These are phyloP conservation scores for Vanessa cardui DNA, from an alignment of 2,888 invertebrate species.

Conservation along the genomic window DNA sequence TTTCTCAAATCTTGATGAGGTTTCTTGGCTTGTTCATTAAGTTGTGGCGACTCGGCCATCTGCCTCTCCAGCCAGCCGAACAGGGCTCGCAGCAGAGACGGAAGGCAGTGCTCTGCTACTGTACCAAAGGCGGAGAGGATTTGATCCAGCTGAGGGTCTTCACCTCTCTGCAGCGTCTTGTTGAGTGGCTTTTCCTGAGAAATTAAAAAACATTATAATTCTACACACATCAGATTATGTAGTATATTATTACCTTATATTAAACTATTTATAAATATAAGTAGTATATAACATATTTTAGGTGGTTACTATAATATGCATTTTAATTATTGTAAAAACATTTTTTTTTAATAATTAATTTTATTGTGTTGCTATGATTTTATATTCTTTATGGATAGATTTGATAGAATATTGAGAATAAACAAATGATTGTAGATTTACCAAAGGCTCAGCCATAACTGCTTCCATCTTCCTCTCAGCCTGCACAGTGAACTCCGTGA, in stretches of 20 bases:
- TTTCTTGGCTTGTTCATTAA: constrained; percentile 78
- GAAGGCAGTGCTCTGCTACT: constrained; percentile 98
- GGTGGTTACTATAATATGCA: too few relatives aligned
- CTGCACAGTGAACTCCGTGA: constrained; percentile 96
- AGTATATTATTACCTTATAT: too few relatives aligned
- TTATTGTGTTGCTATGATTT: too few relatives aligned
- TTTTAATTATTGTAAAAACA: too few relatives aligned
- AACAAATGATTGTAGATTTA: constrained; percentile 55
- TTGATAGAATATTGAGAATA: background rate
- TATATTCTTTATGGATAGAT: too few relatives aligned
- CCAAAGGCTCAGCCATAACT: constrained; percentile 95
- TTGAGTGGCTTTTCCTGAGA: constrained; percentile 94
- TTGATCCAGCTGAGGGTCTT: constrained; percentile 97
- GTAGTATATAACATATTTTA: too few relatives aligned
- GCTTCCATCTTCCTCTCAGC: constrained; percentile 98
- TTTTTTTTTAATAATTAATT: too few relatives aligned
- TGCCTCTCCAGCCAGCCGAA: constrained; percentile 97
- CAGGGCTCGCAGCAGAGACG: constrained; percentile 94
- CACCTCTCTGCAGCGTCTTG: constrained; percentile 97
- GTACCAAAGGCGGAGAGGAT: constrained; percentile 95
- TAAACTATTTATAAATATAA: too few relatives aligned
- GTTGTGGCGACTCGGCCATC: constrained; percentile 86
- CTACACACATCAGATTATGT: background rate
- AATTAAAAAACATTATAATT: background rate
- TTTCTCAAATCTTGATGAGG: constrained; percentile 81